These are phyloP conservation scores for Osmoderma eremita DNA, from an alignment of 2,888 invertebrate species.

Conservation along the genomic window DNA sequence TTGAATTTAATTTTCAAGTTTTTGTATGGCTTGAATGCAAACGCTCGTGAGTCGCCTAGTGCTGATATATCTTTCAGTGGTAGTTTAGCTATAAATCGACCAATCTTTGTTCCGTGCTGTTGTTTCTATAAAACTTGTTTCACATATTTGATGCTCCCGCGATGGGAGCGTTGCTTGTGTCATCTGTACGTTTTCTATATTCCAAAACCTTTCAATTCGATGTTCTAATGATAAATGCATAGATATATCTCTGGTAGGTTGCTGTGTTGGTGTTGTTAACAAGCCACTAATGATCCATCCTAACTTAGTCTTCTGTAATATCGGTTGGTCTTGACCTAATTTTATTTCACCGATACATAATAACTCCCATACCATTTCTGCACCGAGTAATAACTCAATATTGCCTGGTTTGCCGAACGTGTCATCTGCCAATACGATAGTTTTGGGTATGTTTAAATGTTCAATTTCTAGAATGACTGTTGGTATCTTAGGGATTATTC, in stretches of 20 bases:
- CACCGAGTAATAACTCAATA: no score
- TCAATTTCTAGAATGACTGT: background rate
- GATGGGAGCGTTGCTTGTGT: background rate
- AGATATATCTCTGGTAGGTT: background rate
- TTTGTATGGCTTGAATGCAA: no score
- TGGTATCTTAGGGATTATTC: background rate
- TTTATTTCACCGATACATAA: no score
- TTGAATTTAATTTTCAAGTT: no score
- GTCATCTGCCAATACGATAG: background rate
- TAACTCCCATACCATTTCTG: no score
- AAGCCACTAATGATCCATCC: background rate
- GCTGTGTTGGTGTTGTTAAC: background rate
- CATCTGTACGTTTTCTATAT: background rate
- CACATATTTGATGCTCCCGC: background rate
- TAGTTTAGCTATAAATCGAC: no score
- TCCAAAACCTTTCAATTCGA: background rate
- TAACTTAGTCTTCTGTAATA: no score
- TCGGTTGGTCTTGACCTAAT: no score
- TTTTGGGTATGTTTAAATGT: background rate
- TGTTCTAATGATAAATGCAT: background rate
- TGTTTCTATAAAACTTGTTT: background rate
- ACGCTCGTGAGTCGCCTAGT: no score
- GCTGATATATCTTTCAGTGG: no score
- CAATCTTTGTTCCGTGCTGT: no score
- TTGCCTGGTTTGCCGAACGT: background rate